Percentiles rank a stretch among this genome's conserved stretches.
phyloP scores from a whole-genome alignment of 1,140 invertebrate species.

The Leptoteleia sp. region DNA sequence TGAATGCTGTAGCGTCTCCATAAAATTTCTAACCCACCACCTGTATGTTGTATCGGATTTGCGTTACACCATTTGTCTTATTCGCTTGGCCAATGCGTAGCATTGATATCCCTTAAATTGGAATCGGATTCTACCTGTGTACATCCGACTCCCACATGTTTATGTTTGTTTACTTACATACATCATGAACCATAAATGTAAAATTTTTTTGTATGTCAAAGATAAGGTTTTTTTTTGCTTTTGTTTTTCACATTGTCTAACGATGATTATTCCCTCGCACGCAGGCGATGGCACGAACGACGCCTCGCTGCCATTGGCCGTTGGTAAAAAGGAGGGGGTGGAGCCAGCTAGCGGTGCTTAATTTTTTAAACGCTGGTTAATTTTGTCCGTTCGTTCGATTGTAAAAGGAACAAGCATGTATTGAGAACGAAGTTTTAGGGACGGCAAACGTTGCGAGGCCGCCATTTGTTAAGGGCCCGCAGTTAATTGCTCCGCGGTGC shows the following conservation, averaged over 20 bases:
- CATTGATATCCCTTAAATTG: conserved; percentile 67
- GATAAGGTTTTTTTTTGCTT: too few species aligned
- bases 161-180: conserved; percentile 34
- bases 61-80: conserved; percentile 67
- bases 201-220: conserved; percentile 42
- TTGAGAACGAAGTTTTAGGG: conserved; percentile 51
- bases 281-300: conserved; percentile 48
- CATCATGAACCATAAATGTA: conserved; percentile 16
- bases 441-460: conserved; percentile 41
- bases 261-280: conserved; percentile 58
- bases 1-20: conserved; percentile 74
- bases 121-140: conserved; percentile 41
- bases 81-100: conserved; percentile 78
- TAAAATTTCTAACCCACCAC: conserved; percentile 72
- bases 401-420: conserved; percentile 58
- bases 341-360: conserved; percentile 81
- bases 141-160: conserved; percentile 46
- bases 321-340: conserved; percentile 81
- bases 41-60: conserved; percentile 66
- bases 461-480: conserved; percentile 11
- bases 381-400: conserved; percentile 74
- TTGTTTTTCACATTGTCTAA: conserved; percentile 52
- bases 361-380: conserved; percentile 73
- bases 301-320: conserved; percentile 80
- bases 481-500: not conserved